Conservation (phyloP, 2,113 vertebrate species). For the Corydoras sp. region DNA sequence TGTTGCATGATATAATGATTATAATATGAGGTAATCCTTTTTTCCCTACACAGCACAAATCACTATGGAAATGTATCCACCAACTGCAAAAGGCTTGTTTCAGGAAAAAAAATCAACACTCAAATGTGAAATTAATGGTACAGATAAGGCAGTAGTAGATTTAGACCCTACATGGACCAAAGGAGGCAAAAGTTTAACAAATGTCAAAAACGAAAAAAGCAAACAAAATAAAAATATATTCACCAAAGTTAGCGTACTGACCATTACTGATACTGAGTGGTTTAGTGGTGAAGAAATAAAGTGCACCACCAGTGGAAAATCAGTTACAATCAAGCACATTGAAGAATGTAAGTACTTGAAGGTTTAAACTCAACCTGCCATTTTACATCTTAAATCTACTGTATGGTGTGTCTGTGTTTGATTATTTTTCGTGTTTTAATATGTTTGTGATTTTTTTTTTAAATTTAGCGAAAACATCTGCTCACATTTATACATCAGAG, state of each 20-base stretch:
- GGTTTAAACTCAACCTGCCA: neutral
- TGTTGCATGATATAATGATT: neutral
- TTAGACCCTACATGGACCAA: neutral
- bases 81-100: conserved; percentile 3
- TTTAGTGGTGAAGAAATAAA: neutral
- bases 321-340: neutral
- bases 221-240: neutral
- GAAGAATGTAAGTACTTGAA: neutral
- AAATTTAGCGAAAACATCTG: neutral
- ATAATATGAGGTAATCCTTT: neutral
- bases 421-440: neutral
- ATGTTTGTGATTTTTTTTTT: neutral
- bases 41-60: conserved; percentile 1
- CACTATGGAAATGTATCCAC: conserved; percentile 6
- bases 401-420: no score
- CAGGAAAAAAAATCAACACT: neutral
- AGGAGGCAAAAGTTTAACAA: neutral
- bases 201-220: neutral
- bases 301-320: neutral
- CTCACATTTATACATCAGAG: neutral
- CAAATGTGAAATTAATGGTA: conserved; percentile 14
- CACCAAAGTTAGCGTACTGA: neutral
- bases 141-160: neutral
- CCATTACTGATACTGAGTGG: neutral
- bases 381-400: no score